phyloP scores from a whole-genome alignment of 1,140 invertebrate genomes.

The Globodera rostochiensis region DNA sequence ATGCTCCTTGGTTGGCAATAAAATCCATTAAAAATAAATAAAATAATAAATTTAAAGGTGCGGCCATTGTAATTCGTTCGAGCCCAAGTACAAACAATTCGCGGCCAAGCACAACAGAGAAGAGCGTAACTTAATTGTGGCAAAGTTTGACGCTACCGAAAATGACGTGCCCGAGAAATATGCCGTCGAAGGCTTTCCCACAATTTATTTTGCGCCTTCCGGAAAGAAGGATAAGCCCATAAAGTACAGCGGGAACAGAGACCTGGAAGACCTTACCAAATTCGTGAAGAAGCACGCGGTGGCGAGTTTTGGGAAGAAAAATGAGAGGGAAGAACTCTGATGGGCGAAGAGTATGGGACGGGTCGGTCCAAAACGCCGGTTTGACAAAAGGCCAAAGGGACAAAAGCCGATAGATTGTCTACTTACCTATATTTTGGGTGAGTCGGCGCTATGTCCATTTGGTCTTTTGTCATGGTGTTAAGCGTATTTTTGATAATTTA shows the following conservation, averaged over 20 bases:
- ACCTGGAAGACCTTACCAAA: constrained; percentile 66
- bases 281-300: constrained; percentile 63
- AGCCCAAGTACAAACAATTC: constrained; percentile 60
- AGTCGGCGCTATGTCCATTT: no score
- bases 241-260: constrained; percentile 68
- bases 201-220: constrained; percentile 69
- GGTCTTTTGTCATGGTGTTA: no score
- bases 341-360: neutral
- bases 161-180: constrained; percentile 69
- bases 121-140: constrained; percentile 67
- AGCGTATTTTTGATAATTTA: no score
- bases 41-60: constrained; percentile 31
- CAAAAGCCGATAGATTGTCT: no score
- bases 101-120: constrained; percentile 53
- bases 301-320: constrained; percentile 61
- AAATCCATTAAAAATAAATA: neutral
- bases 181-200: constrained; percentile 69
- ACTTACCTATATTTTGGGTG: no score
- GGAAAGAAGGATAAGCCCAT: constrained; percentile 67
- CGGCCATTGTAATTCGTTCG: constrained; percentile 52
- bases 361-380: no score
- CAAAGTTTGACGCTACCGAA: constrained; percentile 70
- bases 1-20: constrained; percentile 68
- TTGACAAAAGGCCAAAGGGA: no score
- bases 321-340: constrained; percentile 38